Conservation (phyloP, 2,888 invertebrate species). For the Sarcophaga carnaria region DNA sequence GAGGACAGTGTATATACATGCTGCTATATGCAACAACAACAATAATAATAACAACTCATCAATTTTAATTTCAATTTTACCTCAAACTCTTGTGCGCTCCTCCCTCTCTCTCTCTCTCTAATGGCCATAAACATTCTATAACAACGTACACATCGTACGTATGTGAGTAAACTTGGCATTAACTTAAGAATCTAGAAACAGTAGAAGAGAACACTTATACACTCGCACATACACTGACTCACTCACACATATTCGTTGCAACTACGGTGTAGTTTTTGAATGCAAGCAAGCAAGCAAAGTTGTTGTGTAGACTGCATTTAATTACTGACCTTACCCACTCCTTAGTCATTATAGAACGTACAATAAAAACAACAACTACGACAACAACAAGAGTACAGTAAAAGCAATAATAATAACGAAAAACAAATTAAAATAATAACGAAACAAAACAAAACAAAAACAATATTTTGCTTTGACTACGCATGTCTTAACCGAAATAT, state of each 20-base stretch:
- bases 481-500: conserved; percentile 55
- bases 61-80: conserved; percentile 47
- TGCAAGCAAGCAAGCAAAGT: not conserved
- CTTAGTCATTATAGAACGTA: conserved; percentile 25
- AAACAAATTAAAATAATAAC: not conserved
- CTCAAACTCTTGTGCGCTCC: not conserved
- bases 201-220: not conserved
- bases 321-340: conserved; percentile 69
- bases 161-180: conserved; percentile 11
- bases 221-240: not conserved
- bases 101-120: no score
- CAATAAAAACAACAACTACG: not conserved
- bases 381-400: conserved; percentile 3
- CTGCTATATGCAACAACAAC: not conserved
- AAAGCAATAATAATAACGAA: conserved; percentile 20
- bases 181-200: conserved; percentile 29
- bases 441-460: not conserved
- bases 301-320: conserved; percentile 46
- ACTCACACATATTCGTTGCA: not conserved
- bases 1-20: no score
- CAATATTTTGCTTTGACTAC: conserved; percentile 45
- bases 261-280: not conserved
- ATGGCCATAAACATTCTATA: no score
- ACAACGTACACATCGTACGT: no score
- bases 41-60: conserved; percentile 35